Percentiles rank a stretch among this genome's conserved stretches.
Conservation (phyloP, 1,140 invertebrate genomes). For the Colletes gigas region DNA sequence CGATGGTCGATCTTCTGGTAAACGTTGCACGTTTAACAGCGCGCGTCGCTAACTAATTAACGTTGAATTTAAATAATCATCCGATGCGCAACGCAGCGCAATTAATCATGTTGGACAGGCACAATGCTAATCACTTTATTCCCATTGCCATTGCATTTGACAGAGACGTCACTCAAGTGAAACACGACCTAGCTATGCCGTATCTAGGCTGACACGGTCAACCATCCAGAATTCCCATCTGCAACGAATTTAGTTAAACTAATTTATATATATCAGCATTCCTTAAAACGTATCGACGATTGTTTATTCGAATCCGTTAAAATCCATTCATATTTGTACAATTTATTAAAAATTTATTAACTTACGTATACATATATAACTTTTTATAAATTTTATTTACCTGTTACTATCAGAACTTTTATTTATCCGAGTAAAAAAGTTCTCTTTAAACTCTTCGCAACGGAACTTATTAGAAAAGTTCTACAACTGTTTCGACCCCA, state of each 20-base stretch:
- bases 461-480: no score
- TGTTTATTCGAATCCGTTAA: no score
- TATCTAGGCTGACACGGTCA: background rate
- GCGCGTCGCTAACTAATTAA: constrained; percentile 5
- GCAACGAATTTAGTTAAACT: background rate
- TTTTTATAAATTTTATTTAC: no score
- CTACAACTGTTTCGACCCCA: no score
- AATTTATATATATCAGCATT: no score
- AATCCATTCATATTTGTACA: no score
- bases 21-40: background rate
- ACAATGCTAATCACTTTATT: constrained; percentile 23
- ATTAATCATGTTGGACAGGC: constrained; percentile 10
- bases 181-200: background rate
- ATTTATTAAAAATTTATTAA: no score
- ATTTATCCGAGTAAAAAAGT: no score
- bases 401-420: no score
- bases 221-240: background rate
- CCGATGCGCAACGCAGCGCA: background rate
- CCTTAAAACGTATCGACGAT: no score
- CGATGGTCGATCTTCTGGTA: background rate
- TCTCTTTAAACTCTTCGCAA: no score
- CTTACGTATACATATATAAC: no score
- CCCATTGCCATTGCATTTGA: constrained; percentile 17
- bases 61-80: background rate
- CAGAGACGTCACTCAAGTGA: constrained; percentile 17